Conservation (phyloP, 1,140 invertebrate species). For the Drosophila ogumai region DNA sequence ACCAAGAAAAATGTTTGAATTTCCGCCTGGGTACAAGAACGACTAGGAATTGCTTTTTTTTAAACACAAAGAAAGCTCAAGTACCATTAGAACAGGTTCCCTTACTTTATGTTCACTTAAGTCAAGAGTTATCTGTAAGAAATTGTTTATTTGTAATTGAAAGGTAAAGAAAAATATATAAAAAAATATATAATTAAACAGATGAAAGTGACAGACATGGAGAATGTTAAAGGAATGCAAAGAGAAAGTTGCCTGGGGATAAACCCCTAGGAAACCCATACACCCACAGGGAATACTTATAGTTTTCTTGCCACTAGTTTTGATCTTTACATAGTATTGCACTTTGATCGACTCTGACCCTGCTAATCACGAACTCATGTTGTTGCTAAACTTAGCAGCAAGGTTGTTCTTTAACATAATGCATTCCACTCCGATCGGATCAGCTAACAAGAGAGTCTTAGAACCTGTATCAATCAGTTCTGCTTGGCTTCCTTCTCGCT, state of each 20-base stretch:
- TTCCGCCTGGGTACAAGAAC: background rate
- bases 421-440: slow-evolving; percentile 11
- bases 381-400: slow-evolving; percentile 22
- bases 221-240: slow-evolving; percentile 20
- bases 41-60: background rate
- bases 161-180: background rate
- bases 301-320: background rate
- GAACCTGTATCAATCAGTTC: slow-evolving; percentile 33
- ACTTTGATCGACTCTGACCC: slow-evolving; percentile 9
- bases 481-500: slow-evolving; percentile 30
- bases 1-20: background rate
- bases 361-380: slow-evolving; percentile 33
- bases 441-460: slow-evolving; percentile 8
- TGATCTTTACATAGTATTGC: background rate
- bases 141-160: background rate
- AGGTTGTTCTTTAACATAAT: slow-evolving; percentile 41
- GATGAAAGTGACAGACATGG: slow-evolving; percentile 17
- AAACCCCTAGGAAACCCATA: slow-evolving; percentile 8
- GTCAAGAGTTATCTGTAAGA: background rate
- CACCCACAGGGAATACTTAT: background rate
- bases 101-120: background rate
- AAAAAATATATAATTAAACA: background rate
- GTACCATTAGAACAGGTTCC: background rate
- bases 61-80: background rate
- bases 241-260: slow-evolving; percentile 23